phyloP scores from a whole-genome alignment of 1,140 invertebrate species.

The Pomacea maculata region DNA sequence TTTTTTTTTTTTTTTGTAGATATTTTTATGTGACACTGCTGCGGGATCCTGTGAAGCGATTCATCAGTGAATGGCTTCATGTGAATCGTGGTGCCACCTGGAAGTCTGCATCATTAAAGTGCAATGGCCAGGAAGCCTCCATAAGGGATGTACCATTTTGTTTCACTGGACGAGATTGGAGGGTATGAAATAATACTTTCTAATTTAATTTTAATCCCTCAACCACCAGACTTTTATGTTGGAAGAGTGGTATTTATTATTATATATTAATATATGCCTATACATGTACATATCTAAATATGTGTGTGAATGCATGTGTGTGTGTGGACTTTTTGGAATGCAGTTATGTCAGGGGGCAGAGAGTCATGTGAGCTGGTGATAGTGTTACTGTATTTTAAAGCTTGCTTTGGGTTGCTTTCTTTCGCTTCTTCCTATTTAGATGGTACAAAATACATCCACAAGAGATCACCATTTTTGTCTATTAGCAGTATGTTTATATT shows the following conservation, averaged over 20 bases:
- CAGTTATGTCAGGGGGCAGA: neutral
- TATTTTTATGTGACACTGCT: constrained; percentile 98
- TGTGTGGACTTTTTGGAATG: neutral
- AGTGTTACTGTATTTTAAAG: no score
- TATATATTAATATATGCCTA: neutral
- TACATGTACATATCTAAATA: neutral
- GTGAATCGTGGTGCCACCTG: constrained; percentile 95
- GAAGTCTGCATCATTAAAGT: constrained; percentile 67
- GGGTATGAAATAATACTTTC: neutral
- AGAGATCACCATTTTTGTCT: no score
- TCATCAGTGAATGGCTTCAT: constrained; percentile 93
- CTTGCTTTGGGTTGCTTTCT: no score
- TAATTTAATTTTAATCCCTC: neutral
- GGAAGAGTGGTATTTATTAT: neutral
- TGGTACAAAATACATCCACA: no score
- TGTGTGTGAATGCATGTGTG: constrained; percentile 6
- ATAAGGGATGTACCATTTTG: constrained; percentile 71
- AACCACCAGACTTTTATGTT: neutral
- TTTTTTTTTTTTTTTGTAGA: constrained; percentile 61
- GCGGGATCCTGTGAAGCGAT: constrained; percentile 88
- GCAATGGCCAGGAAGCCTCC: constrained; percentile 78
- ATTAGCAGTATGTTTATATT: no score
- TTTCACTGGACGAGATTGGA: constrained; percentile 69
- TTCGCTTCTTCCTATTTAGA: no score
- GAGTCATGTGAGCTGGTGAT: no score